Base-by-base conservation (phyloP, 2,113 vertebrate genomes). In the Ophiodon elongatus region DNA sequence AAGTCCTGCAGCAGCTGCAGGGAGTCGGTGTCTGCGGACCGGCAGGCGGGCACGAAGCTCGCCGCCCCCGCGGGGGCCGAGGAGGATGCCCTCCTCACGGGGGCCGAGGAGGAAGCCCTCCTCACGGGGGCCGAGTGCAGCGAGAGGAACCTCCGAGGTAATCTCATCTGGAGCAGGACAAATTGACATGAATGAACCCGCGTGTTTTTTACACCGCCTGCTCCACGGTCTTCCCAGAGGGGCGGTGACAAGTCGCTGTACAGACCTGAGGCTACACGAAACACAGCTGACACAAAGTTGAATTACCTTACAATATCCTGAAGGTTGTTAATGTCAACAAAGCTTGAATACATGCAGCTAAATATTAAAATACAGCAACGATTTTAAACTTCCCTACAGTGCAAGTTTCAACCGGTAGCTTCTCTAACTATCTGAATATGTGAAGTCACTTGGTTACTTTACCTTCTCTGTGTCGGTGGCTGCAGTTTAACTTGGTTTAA, bases 1-100 rank as follows among this genome's bases (percentile, higher is more conserved):
- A 99, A 99, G 35, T 0, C 88, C 89, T 98, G 97, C 76, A 99
- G 94, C 80, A 95, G 93, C 82, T 96, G 93, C 41, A 98, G 85
- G 6, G 95, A 95, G 10, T 9, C 9, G 0, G 91, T 92, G 43
- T 97, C 95, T 3, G 95, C 70, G 52, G 96, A 94, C 76, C 91
- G 94, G 87, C 97, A 97, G n/a, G 93, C 84, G 2, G 98, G 98
- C 66, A 99, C 97, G 0, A 97, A 99, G 41, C 57, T 57, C 60
- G 73, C 15, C 43, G 72, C 27, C 0, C 84, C 73, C 3, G 80
- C 88, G 59, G 86, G 77, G 6, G 80, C 83, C 0, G 92, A 88
- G 23, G 89, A 92, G 0, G n/a, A n/a, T n/a, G 84, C 15, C 54
- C 84, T 68, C 65, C 86, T 85, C 6, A 80, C 67, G 39, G 85